Evolutionary conservation across 2,113 vertebrate genomes (phyloP), one percentile per base, ranked within the genome.

Genomic region (Spea multiplicata): DNA sequence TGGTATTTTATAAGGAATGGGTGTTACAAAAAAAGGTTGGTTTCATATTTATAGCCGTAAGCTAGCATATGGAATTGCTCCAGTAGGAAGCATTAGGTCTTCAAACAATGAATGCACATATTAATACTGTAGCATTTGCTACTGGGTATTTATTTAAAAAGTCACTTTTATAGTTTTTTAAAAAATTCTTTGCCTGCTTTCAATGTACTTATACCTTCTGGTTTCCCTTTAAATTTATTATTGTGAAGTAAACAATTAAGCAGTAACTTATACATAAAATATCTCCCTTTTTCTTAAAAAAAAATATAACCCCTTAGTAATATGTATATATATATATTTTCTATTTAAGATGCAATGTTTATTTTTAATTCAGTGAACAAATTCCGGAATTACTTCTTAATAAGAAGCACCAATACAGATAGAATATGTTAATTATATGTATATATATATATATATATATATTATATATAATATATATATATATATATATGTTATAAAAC

Each of bases 21-120:
- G 74, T 67, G 64, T 67, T 50, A 67, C 30, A 55, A 67, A 75
- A 67, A 75, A 16, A 48, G 13, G 67, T 13, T 65, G 73, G 64
- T 55, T 75, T 75, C 73, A 53, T 75, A 75, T 75, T 75, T 53
- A 75, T 75, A 52, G 73, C 73, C 73, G 62, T 66, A 44, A 75
- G 61, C 73, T 66, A 67, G 44, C 64, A 75, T 67, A 75, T 75
- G 74, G 64, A 55, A 53, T 46, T 16, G 44, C 64, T 67, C 13
- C 64, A 75, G 50, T 13, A 72, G 30, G 14, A 47, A 30, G 65
- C 30, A 75, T 44, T 67, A 55, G 44, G 64, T 45, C 50, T 67
- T n/a, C 8, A 64, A 17, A 53, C 12, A 67, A 53, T 46, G 44
- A 44, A 74, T 30, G 8, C 13, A 16, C 1, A 17, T 6, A 16